These are phyloP conservation scores for Caerostris extrusa DNA, from an alignment of 1,140 invertebrate species.

Conservation along the genomic window DNA sequence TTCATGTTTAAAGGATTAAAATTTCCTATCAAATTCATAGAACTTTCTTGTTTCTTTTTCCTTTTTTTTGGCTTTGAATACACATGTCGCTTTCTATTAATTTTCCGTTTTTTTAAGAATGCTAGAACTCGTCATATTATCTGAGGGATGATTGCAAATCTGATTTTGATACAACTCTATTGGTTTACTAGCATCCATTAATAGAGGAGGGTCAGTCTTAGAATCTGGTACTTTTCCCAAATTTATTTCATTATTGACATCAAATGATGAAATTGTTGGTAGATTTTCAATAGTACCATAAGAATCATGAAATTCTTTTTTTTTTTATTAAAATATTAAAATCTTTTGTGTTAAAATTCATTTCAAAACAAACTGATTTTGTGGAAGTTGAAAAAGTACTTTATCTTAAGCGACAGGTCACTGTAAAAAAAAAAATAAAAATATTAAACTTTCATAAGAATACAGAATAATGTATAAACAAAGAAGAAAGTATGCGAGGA, in stretches of 20 bases:
- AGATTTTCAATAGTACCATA: not conserved
- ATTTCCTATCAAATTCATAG: no score
- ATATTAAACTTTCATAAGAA: no score
- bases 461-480: no score
- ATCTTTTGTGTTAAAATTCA: not conserved
- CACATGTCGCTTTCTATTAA: not conserved
- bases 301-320: not conserved
- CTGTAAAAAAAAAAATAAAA: no score
- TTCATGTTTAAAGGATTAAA: not conserved
- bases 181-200: not conserved
- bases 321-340: not conserved
- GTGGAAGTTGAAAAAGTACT: no score
- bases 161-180: not conserved
- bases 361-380: not conserved
- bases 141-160: not conserved
- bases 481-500: no score
- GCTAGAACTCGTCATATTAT: not conserved
- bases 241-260: not conserved
- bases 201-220: not conserved
- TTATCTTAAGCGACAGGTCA: no score
- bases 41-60: slow-evolving; percentile 34
- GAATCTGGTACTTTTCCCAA: not conserved
- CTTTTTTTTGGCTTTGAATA: slow-evolving; percentile 47
- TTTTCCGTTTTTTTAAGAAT: not conserved
- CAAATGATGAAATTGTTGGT: not conserved